Evolutionary conservation across 2,113 vertebrate genomes (phyloP).

Genomic region (Halichoerus grypus): DNA sequence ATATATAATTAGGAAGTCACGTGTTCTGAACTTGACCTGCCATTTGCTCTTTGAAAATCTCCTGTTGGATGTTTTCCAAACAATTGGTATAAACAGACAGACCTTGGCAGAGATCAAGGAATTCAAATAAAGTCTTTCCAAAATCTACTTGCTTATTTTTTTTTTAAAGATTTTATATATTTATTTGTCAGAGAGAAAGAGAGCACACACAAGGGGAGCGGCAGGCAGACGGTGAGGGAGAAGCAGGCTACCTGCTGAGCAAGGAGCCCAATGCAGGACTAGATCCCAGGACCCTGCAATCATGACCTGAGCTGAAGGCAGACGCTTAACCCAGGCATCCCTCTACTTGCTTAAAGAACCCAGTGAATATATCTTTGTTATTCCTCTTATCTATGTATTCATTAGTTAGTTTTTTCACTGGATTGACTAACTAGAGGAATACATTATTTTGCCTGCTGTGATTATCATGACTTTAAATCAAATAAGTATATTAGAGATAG

Average conservation of each 20-base stretch:
- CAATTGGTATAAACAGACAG: constrained; percentile 3
- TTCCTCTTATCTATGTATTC: neutral
- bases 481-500: neutral
- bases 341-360: constrained; percentile 20
- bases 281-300: neutral
- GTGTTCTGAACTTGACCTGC: constrained; percentile 51
- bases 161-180: neutral
- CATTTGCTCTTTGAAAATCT: constrained; percentile 55
- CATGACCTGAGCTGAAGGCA: neutral
- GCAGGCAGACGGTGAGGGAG: neutral
- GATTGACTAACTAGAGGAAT: constrained; percentile 16
- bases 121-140: constrained; percentile 66
- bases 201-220: neutral
- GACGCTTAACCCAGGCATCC: neutral
- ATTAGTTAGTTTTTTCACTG: constrained; percentile 16
- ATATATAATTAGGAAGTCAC: constrained; percentile 69
- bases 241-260: neutral
- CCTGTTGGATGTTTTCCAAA: constrained; percentile 25
- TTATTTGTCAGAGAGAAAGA: neutral
- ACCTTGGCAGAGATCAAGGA: constrained; percentile 51
- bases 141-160: constrained; percentile 6
- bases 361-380: neutral
- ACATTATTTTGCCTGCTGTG: neutral
- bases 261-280: neutral
- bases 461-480: constrained; percentile 61